Percentiles rank a stretch among this genome's conserved stretches.
Conservation (phyloP, 2,797 vertebrate species). For the Pachyuromys duprasi region DNA sequence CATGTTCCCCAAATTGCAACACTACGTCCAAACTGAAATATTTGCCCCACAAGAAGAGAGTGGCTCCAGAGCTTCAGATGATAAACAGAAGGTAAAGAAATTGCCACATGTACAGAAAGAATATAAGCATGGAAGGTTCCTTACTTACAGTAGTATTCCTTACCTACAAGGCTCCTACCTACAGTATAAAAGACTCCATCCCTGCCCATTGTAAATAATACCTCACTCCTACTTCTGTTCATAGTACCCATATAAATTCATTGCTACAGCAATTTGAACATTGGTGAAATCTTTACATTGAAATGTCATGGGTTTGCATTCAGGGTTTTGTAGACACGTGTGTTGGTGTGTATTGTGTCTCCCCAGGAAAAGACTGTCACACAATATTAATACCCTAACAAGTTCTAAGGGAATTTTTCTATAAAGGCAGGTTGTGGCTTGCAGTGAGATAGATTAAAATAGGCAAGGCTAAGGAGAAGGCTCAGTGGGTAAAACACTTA, state of each 20-base stretch:
- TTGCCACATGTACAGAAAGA: not conserved
- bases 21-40: not conserved
- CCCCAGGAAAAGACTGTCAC: not conserved
- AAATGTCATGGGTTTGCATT: not conserved
- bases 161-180: no score
- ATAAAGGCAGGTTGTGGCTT: not conserved
- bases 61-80: not conserved
- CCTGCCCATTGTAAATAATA: not conserved
- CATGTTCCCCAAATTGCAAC: not conserved
- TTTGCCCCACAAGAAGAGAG: not conserved
- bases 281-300: not conserved
- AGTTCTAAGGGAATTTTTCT: not conserved
- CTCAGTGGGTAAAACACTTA: not conserved
- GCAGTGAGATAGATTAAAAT: not conserved
- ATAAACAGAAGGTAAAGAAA: not conserved
- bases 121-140: not conserved
- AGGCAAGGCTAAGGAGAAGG: not conserved
- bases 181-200: not conserved
- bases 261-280: not conserved
- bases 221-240: not conserved
- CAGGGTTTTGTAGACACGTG: not conserved
- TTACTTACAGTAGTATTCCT: no score
- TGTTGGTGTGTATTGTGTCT: not conserved
- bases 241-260: not conserved
- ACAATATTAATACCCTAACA: not conserved